Conservation (phyloP, 2,113 vertebrate genomes). For the Thunnus maccoyii region DNA sequence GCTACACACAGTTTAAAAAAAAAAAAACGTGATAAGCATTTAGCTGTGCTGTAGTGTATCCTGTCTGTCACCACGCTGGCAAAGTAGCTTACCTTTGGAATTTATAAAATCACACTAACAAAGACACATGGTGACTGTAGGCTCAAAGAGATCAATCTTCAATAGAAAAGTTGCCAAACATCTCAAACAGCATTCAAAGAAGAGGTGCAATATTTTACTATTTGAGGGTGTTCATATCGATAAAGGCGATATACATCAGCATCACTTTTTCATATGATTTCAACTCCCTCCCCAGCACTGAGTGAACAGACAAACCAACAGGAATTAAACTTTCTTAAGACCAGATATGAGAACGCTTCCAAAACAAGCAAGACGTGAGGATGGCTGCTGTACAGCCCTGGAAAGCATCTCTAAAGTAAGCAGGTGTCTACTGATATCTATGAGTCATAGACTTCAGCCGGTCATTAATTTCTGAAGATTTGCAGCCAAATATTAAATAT, state of each 20-base stretch:
- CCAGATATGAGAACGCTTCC: background rate
- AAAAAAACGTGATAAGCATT: constrained; percentile 57
- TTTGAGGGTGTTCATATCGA: background rate
- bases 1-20: constrained; percentile 39
- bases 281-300: background rate
- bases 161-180: constrained; percentile 29
- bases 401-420: background rate
- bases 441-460: background rate
- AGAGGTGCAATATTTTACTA: background rate
- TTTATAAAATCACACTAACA: constrained; percentile 3
- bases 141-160: constrained; percentile 7
- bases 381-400: background rate
- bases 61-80: constrained; percentile 68
- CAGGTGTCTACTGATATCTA: background rate
- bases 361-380: background rate
- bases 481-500: background rate
- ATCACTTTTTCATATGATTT: background rate
- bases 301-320: background rate
- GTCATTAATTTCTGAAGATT: too few species aligned
- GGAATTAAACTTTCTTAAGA: background rate
- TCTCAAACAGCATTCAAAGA: constrained; percentile 25
- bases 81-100: constrained; percentile 18
- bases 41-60: constrained; percentile 48
- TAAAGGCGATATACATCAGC: too few species aligned
- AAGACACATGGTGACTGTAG: constrained; percentile 11